A percentile compares a stretch with the other conserved stretches of the same genome.
phyloP scores from a whole-genome alignment of 2,113 vertebrate genomes.

The Pelmatolapia mariae region DNA sequence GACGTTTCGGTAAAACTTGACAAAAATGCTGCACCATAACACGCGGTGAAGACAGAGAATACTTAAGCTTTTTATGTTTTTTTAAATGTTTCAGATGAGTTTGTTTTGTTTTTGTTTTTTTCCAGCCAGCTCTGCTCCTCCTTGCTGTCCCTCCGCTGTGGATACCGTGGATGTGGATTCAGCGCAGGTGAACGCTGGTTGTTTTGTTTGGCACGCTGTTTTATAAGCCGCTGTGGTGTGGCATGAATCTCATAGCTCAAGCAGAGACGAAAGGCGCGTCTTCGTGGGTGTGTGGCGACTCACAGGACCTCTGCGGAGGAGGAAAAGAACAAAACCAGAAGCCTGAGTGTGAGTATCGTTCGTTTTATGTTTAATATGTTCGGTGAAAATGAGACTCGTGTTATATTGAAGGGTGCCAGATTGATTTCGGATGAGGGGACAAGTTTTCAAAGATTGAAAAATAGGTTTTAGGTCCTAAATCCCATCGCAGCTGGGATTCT shows the following conservation, averaged over 20 bases:
- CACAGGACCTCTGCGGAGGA: conserved; percentile 70
- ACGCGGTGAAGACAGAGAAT: conserved; percentile 58
- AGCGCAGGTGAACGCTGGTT: conserved; percentile 17
- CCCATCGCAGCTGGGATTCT: neutral
- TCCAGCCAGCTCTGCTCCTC: neutral
- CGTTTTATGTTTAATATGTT: neutral
- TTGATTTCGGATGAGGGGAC: neutral
- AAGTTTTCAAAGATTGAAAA: neutral
- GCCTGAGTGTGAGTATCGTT: neutral
- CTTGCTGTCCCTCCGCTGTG: conserved; percentile 6
- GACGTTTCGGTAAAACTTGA: conserved; percentile 58
- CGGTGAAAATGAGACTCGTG: neutral
- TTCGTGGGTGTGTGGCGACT: conserved; percentile 23
- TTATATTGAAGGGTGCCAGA: rapidly evolving
- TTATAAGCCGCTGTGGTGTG: conserved; percentile 33
- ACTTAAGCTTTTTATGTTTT: neutral
- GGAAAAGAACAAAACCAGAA: neutral
- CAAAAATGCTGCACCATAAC: conserved; percentile 53
- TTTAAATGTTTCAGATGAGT: conserved; percentile 21
- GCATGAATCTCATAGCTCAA: conserved; percentile 37
- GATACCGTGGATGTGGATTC: conserved; percentile 14
- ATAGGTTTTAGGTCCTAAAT: neutral
- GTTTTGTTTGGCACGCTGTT: conserved; percentile 59
- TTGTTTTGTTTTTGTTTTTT: neutral
- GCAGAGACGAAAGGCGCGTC: conserved; percentile 39